These are phyloP conservation scores for Pangasianodon gigas DNA, from an alignment of 2,113 vertebrate species.

Conservation along the genomic window DNA sequence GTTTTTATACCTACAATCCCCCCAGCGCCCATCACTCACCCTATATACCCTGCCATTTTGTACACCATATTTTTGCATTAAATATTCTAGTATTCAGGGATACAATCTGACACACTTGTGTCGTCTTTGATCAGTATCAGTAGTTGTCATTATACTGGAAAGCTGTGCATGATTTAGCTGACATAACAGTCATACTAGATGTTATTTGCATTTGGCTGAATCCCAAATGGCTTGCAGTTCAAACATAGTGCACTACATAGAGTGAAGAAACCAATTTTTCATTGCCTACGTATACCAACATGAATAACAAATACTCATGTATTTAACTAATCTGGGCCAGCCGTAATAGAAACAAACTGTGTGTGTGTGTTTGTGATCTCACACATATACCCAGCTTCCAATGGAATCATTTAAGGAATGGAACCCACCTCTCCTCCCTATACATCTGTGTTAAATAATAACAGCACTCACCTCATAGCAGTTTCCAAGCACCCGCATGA, in stretches of 20 bases:
- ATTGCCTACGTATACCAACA: background rate
- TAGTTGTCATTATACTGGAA: background rate
- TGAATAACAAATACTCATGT: background rate
- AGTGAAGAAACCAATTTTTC: background rate
- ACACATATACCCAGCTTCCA: background rate
- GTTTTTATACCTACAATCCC: background rate
- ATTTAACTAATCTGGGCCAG: background rate
- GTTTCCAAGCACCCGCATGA: slow-evolving; percentile 58
- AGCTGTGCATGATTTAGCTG: background rate
- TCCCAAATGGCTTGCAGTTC: background rate
- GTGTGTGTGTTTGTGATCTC: background rate
- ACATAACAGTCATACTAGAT: background rate
- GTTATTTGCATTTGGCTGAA: background rate
- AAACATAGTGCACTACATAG: background rate
- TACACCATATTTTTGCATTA: background rate
- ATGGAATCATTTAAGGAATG: background rate
- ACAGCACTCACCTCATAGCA: slow-evolving; percentile 54
- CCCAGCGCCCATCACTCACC: background rate
- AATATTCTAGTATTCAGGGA: background rate
- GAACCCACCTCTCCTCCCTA: background rate
- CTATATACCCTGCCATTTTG: background rate
- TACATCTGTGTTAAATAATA: slow-evolving; percentile 41
- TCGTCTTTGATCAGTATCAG: background rate
- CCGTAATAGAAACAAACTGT: background rate
- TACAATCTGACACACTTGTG: background rate